Base-by-base conservation (phyloP, 2,888 invertebrate genomes). In the Phyllotreta striolata region DNA sequence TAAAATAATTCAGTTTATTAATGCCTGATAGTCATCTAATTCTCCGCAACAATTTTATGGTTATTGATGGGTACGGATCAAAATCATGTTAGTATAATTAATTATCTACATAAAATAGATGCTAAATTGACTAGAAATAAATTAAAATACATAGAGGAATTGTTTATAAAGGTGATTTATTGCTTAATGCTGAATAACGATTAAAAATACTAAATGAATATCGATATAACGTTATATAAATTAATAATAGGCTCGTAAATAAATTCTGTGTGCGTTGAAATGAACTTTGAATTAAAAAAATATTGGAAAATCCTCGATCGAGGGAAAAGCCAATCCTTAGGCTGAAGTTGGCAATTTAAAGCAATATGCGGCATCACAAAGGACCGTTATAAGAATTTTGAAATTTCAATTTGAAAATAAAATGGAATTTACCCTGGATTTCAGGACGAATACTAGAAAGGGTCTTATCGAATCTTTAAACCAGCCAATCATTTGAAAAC, bases 341-440 rank as follows among this genome's bases (percentile, higher is more conserved):
- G 56, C 57, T 47, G 64, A 61, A 61, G 68, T 62, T 66, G 60
- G 68, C 70, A 69, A 70, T 71, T 70, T 69, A 59, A 67, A 57
- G 67, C 68, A 64, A 66, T 66, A 70, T 68, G 70, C 69, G 71
- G 67, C 62, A 64, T 70, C 72, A 75, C 74, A 74, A 74, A 73
- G 74, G 70, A 64, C 65, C 74, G 72, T 74, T 74, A 70, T 73
- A 70, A 72, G 75, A 75, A 74, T 77, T 76, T 75, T 76, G 71
- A 76, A 78, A 77, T 77, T 78, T 76, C 77, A 77, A 78, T 78
- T 77, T 75, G 75, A 75, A 77, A 77, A 77, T 77, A 76, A 75
- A 77, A 76, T 77, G 74, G 76, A 78, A 77, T 78, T 78, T 76
- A 73, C 55, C 40, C 56, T 63, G 70, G 66, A 66, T 68, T 68